A percentile compares a stretch with the other conserved stretches of the same genome.
These are phyloP conservation scores for Thymallus thymallus DNA, from an alignment of 2,113 vertebrate genomes.

Conservation along the genomic window DNA sequence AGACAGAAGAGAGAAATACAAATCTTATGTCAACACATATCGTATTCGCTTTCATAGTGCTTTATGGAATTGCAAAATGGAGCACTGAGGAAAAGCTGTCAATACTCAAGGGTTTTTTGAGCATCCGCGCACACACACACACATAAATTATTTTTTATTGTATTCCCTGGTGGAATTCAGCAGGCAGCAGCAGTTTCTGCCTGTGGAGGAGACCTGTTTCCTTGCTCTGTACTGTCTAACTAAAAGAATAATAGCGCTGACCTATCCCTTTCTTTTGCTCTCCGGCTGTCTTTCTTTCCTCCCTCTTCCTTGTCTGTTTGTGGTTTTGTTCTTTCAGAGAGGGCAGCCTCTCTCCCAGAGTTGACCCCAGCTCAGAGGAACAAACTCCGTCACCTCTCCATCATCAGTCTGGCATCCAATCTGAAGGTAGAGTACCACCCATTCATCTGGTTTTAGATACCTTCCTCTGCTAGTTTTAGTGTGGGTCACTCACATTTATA, in stretches of 20 bases:
- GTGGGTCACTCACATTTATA: no score
- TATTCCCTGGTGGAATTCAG: no score
- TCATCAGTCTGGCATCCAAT: conserved; percentile 93
- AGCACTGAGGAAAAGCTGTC: neutral
- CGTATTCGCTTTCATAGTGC: neutral
- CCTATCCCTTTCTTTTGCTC: neutral
- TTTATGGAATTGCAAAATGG: neutral
- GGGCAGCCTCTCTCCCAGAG: conserved; percentile 83
- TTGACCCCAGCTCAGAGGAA: conserved; percentile 94
- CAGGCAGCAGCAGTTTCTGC: no score
- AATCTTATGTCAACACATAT: neutral
- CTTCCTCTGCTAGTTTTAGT: no score
- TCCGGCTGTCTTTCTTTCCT: neutral
- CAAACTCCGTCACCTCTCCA: conserved; percentile 93
- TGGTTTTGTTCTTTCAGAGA: conserved; percentile 59
- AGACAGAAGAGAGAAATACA: neutral
- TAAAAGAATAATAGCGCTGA: no score
- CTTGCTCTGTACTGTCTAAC: neutral
- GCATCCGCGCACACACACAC: no score
- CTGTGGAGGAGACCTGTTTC: neutral
- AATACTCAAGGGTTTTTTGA: neutral
- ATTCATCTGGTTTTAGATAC: no score
- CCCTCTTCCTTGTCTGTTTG: neutral
- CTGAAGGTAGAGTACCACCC: conserved; percentile 80
- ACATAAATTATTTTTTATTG: no score